Base-by-base conservation (phyloP, 2,888 invertebrate species). In the Cheilosia soror region DNA sequence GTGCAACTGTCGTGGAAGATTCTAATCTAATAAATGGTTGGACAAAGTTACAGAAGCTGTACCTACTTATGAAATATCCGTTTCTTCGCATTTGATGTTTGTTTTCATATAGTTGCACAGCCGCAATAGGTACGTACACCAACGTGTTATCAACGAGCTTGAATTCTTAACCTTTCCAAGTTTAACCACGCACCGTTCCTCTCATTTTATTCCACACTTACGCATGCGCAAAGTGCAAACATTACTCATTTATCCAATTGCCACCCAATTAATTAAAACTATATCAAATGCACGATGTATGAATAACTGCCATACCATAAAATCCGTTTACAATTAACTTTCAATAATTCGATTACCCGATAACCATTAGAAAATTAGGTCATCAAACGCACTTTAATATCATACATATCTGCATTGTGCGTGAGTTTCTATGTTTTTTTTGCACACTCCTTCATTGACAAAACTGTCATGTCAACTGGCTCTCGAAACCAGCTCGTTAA, bases 391-490 rank as follows among this genome's bases (percentile, higher is more conserved):
- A 78, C 78, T 73, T 68, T 49, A 49, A 62, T 60, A 55, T 57
- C 66, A 20, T 2, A 37, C 66, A 77, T 65, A 75, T 80, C 40
- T 62, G 53, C 31, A 49, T 9, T 27, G 40, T 57, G 37, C 37
- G 62, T 66, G 40, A 29, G 13, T 7, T 9, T 37, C 13, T 29
- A 5, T 60, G 13, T 44, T 53, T 33, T 40, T 60, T 13, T 40
- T 33, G 33, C 60, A n/a, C 65, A 44, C 49, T 47, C 55, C 62
- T 66, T 62, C 60, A 77, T 66, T 72, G 77, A 82, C 78, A 77
- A 65, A 77, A 82, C 66, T 77, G 68, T 83, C 68, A 73, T 79
- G 78, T 79, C 51, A 69, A 83, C 79, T 68, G 72, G 51, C 68
- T 73, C 15, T 60, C 1, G 27, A 3, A 33, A 49, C 13, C 68